phyloP scores from a whole-genome alignment of 2,888 invertebrate species.

The Leptodirus hochenwartii region DNA sequence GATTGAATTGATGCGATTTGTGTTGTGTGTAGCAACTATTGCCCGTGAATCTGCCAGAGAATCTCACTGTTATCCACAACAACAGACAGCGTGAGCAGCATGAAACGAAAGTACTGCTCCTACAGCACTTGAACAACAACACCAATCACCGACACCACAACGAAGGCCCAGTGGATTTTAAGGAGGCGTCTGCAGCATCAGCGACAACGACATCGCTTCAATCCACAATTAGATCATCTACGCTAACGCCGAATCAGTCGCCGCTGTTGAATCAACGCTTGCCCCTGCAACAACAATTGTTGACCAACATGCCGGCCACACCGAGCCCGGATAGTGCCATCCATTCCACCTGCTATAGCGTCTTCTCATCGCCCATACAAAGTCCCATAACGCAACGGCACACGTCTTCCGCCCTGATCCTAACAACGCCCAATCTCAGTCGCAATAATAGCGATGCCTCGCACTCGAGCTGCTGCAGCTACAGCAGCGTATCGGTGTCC shows the following conservation, averaged over 20 bases:
- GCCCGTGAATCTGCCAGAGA: no score
- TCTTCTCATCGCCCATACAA: slow-evolving; percentile 70
- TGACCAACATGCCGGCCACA: slow-evolving; percentile 46
- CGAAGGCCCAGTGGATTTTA: slow-evolving; percentile 13
- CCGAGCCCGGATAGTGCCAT: slow-evolving; percentile 81
- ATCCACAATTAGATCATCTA: no score
- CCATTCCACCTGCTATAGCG: slow-evolving; percentile 63
- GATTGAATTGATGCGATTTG: no score
- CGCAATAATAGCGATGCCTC: slow-evolving; percentile 85
- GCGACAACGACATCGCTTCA: slow-evolving; percentile 36
- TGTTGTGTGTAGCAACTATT: no score
- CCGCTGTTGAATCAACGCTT: slow-evolving; percentile 45
- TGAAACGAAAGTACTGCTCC: no score
- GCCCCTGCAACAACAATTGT: slow-evolving; percentile 32
- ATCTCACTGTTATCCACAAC: no score
- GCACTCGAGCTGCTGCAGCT: slow-evolving; percentile 75
- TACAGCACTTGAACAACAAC: slow-evolving; percentile 11
- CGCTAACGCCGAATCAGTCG: slow-evolving; percentile 46
- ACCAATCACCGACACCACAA: slow-evolving; percentile 13
- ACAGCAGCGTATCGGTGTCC: slow-evolving; percentile 44
- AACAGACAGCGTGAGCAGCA: no score
- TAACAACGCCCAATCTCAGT: slow-evolving; percentile 61
- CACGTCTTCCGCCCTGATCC: slow-evolving; percentile 38
- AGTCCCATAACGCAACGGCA: slow-evolving; percentile 74
- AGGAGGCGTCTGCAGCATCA: slow-evolving; percentile 12